phyloP scores from a whole-genome alignment of 1,140 invertebrate species.

The Agrypnia vestita region DNA sequence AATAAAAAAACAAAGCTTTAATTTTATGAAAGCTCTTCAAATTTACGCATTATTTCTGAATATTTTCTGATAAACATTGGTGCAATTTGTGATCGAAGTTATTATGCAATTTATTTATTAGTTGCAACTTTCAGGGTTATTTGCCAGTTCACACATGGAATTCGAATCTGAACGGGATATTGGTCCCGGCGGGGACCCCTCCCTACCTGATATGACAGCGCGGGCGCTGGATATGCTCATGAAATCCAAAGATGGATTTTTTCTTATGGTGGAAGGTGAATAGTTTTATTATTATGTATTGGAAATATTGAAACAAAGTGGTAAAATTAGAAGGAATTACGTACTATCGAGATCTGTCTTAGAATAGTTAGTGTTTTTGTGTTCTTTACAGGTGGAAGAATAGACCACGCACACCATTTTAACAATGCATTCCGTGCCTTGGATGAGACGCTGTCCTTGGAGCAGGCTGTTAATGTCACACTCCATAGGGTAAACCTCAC shows the following conservation, averaged over 20 bases:
- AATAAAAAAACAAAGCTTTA: too few relatives aligned
- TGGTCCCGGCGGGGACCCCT: conserved; percentile 70
- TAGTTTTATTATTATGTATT: background rate
- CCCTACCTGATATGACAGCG: conserved; percentile 85
- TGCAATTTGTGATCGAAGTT: too few relatives aligned
- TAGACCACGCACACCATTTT: conserved; percentile 83
- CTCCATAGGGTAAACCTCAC: conserved; percentile 73
- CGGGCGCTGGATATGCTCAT: conserved; percentile 83
- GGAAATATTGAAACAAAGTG: too few relatives aligned
- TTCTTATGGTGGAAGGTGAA: conserved; percentile 73
- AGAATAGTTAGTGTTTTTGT: background rate
- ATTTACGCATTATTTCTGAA: too few relatives aligned
- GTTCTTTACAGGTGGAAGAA: conserved; percentile 76
- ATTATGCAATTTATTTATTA: too few relatives aligned
- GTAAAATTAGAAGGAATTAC: too few relatives aligned
- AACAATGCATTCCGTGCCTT: conserved; percentile 80
- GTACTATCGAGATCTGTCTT: too few relatives aligned
- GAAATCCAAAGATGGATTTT: conserved; percentile 78
- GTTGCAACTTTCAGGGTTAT: conserved; percentile 68
- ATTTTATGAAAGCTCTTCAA: too few relatives aligned
- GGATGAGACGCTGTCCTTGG: conserved; percentile 79
- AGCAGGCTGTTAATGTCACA: conserved; percentile 77
- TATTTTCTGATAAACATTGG: too few relatives aligned
- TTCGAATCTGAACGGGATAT: conserved; percentile 71
- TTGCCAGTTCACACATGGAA: conserved; percentile 76